These are phyloP conservation scores for Sceliomorpha sp. DNA, from an alignment of 2,888 invertebrate genomes.

Conservation along the genomic window DNA sequence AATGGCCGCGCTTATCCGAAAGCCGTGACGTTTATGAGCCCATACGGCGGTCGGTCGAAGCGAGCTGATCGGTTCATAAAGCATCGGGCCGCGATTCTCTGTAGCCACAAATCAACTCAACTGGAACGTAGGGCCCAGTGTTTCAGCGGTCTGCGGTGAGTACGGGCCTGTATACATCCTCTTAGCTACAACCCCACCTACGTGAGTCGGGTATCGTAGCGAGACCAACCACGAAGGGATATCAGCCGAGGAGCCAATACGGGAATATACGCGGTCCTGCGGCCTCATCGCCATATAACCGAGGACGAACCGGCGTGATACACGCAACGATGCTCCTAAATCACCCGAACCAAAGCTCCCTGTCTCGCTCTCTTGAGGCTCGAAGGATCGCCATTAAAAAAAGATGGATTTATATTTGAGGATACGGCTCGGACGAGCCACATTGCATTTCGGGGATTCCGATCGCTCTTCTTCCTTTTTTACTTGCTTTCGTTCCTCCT, in stretches of 20 bases:
- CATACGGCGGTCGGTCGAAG: conserved; percentile 60
- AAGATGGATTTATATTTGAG: conserved; percentile 75
- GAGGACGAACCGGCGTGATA: too few species aligned
- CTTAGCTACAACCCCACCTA: conserved; percentile 48
- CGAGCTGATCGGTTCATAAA: too few species aligned
- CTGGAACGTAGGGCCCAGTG: conserved; percentile 66
- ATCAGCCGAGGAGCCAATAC: conserved; percentile 50
- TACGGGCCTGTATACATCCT: conserved; percentile 34
- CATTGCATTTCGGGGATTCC: conserved; percentile 73
- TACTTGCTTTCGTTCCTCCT: too few species aligned
- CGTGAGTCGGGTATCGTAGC: conserved; percentile 40
- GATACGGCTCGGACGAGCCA: conserved; percentile 61
- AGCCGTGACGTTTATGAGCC: conserved; percentile 72
- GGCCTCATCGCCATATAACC: conserved; percentile 51
- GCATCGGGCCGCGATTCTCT: conserved; percentile 64
- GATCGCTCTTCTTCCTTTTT: too few species aligned
- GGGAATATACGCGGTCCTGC: too few species aligned
- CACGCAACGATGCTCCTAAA: conserved; percentile 78
- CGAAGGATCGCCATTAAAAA: conserved; percentile 59
- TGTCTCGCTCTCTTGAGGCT: conserved; percentile 54
- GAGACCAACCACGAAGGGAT: conserved; percentile 55
- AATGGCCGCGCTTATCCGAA: conserved; percentile 59
- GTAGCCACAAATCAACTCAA: conserved; percentile 72
- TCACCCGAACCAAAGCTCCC: too few species aligned
- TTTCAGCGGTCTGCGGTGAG: conserved; percentile 60